Conservation (phyloP, 2,797 vertebrate genomes). For the Danio kyathit region DNA sequence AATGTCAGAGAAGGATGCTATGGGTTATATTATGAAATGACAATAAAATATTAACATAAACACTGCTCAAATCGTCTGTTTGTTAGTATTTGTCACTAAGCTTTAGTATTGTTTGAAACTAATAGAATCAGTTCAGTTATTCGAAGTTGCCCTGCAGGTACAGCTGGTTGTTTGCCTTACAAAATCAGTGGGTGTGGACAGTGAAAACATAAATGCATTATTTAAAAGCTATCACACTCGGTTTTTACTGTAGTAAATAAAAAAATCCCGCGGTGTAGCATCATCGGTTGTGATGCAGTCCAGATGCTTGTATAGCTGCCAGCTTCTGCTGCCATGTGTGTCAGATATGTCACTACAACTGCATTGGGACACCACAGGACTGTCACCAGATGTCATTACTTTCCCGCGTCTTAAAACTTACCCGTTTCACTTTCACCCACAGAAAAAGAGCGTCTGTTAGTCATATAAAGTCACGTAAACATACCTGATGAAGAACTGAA, state of each 20-base stretch:
- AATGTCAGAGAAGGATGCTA: neutral
- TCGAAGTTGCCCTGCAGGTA: slow-evolving; percentile 48
- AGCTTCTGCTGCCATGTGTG: neutral
- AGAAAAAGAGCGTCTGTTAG: neutral
- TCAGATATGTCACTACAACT: neutral
- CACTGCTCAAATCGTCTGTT: neutral
- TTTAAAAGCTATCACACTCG: neutral
- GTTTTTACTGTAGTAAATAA: neutral
- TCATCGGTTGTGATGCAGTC: neutral
- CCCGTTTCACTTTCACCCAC: neutral
- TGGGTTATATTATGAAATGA: neutral
- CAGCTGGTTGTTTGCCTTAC: slow-evolving; percentile 3
- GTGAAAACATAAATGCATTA: neutral
- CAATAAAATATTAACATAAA: neutral
- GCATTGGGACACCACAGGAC: neutral
- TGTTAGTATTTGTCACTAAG: neutral
- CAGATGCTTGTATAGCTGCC: neutral
- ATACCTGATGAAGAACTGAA: slow-evolving; percentile 17
- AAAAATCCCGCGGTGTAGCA: neutral
- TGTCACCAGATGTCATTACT: neutral
- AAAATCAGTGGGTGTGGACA: slow-evolving; percentile 2
- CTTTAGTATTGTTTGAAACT: too few species aligned
- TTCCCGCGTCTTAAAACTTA: neutral
- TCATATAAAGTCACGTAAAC: slow-evolving; percentile 9
- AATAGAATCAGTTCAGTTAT: neutral